A percentile compares a stretch with the other conserved stretches of the same genome.
phyloP scores from a whole-genome alignment of 2,113 vertebrate genomes.

The Siphamia tubifer region DNA sequence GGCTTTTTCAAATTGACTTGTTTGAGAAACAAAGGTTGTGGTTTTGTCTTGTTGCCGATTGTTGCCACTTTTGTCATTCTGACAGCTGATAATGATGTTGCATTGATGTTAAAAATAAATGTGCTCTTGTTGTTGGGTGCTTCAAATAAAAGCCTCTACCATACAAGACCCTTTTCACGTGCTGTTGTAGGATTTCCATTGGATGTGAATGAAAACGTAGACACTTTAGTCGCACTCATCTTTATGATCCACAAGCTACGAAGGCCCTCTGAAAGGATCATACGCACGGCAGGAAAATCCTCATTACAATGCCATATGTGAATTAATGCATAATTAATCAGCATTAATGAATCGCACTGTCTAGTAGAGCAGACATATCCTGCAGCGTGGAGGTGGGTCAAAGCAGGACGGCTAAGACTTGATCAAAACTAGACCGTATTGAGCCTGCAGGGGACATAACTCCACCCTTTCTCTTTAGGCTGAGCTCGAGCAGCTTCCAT shows the following conservation, averaged over 20 bases:
- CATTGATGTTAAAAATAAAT: slow-evolving; percentile 4
- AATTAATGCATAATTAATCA: slow-evolving; percentile 47
- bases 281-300: slow-evolving; percentile 19
- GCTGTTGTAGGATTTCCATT: not conserved
- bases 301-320: slow-evolving; percentile 29
- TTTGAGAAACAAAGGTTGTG: not conserved
- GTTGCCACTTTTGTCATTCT: not conserved
- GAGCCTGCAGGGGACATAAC: slow-evolving; percentile 1
- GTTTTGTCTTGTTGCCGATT: not conserved
- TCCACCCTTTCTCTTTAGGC: not conserved
- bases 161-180: not conserved
- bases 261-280: slow-evolving; percentile 10
- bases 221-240: not conserved
- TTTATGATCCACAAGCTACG: not conserved
- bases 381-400: not conserved
- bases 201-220: too few species aligned
- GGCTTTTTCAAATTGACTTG: not conserved
- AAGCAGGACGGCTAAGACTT: too few species aligned
- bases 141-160: not conserved
- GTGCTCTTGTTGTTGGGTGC: not conserved
- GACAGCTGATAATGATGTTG: not conserved
- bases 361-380: not conserved
- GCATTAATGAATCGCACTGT: slow-evolving; percentile 6
- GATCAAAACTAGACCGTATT: not conserved
- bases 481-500: not conserved